Evolutionary conservation across 2,113 vertebrate genomes (phyloP).

Genomic region (Hassar affinis): DNA sequence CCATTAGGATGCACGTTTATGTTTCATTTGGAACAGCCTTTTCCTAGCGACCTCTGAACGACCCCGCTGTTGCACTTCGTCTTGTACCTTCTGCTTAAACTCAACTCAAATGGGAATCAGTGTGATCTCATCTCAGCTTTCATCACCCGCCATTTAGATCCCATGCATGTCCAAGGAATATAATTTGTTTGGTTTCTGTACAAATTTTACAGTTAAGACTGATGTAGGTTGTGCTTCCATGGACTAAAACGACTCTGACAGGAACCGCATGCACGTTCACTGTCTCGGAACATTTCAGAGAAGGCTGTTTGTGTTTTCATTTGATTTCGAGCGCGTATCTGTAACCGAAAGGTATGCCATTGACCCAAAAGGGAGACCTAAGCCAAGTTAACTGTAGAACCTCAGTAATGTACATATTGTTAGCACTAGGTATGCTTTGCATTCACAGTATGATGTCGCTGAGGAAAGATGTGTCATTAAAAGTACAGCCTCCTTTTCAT

Average conservation of each 20-base stretch:
- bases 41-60: constrained; percentile 65
- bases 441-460: neutral
- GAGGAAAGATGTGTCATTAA: neutral
- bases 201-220: constrained; percentile 40
- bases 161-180: constrained; percentile 41
- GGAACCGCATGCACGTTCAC: neutral
- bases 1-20: constrained; percentile 67
- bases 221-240: constrained; percentile 8
- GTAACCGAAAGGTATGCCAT: neutral
- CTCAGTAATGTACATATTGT: neutral
- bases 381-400: neutral
- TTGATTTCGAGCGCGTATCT: neutral
- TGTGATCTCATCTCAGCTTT: constrained; percentile 55
- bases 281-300: neutral
- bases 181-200: constrained; percentile 54
- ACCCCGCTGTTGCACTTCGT: constrained; percentile 69
- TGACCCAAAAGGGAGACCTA: neutral
- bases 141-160: constrained; percentile 55
- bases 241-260: neutral
- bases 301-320: neutral
- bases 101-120: constrained; percentile 50
- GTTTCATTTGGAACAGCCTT: constrained; percentile 71
- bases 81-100: constrained; percentile 52
- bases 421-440: neutral
- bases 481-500: neutral